Percentiles rank a stretch among this genome's conserved stretches.
Evolutionary conservation across 2,797 vertebrate genomes (phyloP).

Genomic region (Caiman crocodilus): DNA sequence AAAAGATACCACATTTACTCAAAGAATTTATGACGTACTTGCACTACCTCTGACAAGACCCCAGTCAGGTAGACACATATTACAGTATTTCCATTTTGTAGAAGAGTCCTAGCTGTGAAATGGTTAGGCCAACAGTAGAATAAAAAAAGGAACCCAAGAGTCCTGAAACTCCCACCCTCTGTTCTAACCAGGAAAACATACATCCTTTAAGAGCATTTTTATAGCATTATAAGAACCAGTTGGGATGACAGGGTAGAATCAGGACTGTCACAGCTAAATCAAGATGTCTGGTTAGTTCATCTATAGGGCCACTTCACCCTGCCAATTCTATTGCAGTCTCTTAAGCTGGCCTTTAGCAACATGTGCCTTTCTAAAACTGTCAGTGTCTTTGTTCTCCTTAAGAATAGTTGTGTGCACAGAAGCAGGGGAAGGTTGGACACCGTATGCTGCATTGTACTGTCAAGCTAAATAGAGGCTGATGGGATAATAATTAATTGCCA

Average conservation of each 20-base stretch:
- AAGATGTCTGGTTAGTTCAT: conserved; percentile 20
- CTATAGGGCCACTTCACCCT: not conserved
- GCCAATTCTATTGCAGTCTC: not conserved
- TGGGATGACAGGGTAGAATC: not conserved
- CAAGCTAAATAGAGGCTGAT: conserved; percentile 79
- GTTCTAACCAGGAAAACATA: not conserved
- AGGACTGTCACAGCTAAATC: not conserved
- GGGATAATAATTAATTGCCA: conserved; percentile 81
- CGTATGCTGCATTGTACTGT: conserved; percentile 65
- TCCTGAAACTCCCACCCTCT: not conserved
- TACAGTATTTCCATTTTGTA: not conserved
- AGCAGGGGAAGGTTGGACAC: conserved; percentile 66
- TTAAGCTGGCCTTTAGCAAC: conserved; percentile 56
- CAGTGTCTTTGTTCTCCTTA: conserved; percentile 55
- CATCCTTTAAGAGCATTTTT: fast-evolving
- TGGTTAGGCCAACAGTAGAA: not conserved
- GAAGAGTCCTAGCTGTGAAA: not conserved
- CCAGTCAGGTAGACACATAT: not conserved
- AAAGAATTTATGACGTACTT: too few relatives aligned
- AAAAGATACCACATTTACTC: too few relatives aligned
- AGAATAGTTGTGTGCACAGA: conserved; percentile 67
- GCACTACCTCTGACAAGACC: not conserved
- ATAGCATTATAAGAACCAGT: not conserved
- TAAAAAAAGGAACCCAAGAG: not conserved
- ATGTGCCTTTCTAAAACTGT: conserved; percentile 53